Evolutionary conservation across 2,888 invertebrate genomes (phyloP).

Genomic region (Pomacea canaliculata): DNA sequence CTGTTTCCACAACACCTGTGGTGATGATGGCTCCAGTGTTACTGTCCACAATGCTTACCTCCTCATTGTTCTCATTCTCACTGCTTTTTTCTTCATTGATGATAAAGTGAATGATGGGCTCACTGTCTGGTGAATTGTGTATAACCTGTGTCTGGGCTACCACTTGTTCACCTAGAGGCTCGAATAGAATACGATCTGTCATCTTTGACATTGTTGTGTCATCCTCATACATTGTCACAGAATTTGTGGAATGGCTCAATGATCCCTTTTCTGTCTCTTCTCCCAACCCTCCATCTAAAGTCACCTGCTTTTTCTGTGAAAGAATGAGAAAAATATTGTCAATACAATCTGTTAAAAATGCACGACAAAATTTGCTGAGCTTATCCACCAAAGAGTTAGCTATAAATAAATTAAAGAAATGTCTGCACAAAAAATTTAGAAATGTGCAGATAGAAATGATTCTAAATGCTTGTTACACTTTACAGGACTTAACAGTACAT

Average conservation of each 20-base stretch:
- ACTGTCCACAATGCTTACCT: background rate
- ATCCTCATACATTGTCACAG: background rate
- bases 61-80: background rate
- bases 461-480: too few species aligned
- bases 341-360: too few species aligned
- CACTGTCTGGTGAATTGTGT: background rate
- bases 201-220: background rate
- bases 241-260: background rate
- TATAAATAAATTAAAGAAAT: too few species aligned
- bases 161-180: constrained; percentile 5
- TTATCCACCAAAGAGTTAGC: too few species aligned
- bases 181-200: constrained; percentile 3
- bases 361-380: too few species aligned
- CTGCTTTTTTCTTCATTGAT: background rate
- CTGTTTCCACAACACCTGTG: background rate
- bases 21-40: background rate
- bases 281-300: too few species aligned
- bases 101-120: constrained; percentile 19
- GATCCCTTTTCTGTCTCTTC: too few species aligned
- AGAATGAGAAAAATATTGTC: too few species aligned
- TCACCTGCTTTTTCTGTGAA: too few species aligned
- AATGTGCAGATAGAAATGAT: too few species aligned
- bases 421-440: too few species aligned
- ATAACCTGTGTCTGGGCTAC: constrained; percentile 1
- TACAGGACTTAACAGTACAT: too few species aligned